Base-by-base conservation (phyloP, 92 coral and sea anemone genomes). In the Bergia sp. region DNA sequence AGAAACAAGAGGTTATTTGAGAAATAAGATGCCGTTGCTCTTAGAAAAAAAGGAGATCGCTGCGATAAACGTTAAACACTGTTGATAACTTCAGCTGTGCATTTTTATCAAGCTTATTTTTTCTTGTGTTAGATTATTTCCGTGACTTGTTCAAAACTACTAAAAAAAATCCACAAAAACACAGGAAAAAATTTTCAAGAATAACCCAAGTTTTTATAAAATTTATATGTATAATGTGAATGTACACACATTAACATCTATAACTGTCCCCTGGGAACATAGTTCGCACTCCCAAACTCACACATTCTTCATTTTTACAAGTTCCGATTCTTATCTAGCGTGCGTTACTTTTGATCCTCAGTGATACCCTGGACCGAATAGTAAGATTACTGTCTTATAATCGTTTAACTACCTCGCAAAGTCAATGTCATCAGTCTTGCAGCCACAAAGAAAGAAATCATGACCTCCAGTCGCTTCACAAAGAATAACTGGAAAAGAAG, bases 401-500 rank as follows among this genome's bases (percentile, higher is more conserved):
- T 1, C 3, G 36, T 40, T 42, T 23, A 37, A 40, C n/a, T 93
- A 95, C 98, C 98, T 90, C 90, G 90, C 38, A 89, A 79, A 44
- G 96, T 91, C 23, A 94, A 87, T 8, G 96, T 93, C 64, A 92
- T 86, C 80, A 86, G 86, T 85, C 91, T 90, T 65, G 95, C 93
- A 78, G 94, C 95, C 16, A 91, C 90, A 93, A 97, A 97, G 88
- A 97, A 97, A 11, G 92, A 84, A 82, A 93, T 89, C 91, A 97
- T 95, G 57, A 97, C 98, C 65, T 91, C 91, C 80, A 97, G 90
- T 90, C 98, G 85, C 88, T 93, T 97, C 23, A 97, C 85, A 81
- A 95, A 96, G 91, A 95, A 97, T 89, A 97, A 84, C 89, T 92
- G 74, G 37, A 73, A 44, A 3, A 84, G 87, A 3, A 84, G 79